Conservation (phyloP, 1,140 invertebrate species). For the Sitophilus oryzae region DNA sequence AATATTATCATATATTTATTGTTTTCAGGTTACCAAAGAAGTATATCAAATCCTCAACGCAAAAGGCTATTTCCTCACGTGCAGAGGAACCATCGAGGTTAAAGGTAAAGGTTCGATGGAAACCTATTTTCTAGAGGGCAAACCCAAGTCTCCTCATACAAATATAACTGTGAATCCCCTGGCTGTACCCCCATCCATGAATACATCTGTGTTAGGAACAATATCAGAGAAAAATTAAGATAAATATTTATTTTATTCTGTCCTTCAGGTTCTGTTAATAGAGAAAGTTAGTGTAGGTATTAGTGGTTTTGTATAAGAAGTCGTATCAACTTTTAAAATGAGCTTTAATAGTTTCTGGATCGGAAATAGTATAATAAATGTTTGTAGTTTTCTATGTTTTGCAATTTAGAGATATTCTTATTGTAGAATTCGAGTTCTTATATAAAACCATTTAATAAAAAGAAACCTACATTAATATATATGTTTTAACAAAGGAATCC, state of each 20-base stretch:
- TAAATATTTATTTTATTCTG: constrained; percentile 1
- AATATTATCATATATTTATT: no score
- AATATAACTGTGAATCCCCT: constrained; percentile 42
- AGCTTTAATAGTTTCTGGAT: no score
- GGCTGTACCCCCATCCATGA: constrained; percentile 21
- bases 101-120: constrained; percentile 94
- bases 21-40: constrained; percentile 76
- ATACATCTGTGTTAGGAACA: constrained; percentile 28
- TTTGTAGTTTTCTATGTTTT: no score
- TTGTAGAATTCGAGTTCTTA: no score
- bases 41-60: constrained; percentile 69
- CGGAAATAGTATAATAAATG: no score
- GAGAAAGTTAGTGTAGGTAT: no score
- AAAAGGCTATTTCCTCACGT: constrained; percentile 69
- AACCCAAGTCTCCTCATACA: constrained; percentile 26
- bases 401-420: no score
- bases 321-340: no score
- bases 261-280: not conserved
- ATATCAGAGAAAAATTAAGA: constrained; percentile 31
- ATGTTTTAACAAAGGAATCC: not conserved
- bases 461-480: no score
- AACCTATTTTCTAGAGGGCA: constrained; percentile 78
- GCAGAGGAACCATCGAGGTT: constrained; percentile 78
- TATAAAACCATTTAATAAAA: no score
- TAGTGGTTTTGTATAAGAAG: no score